These are phyloP conservation scores for Epinotia brunnichana DNA, from an alignment of 2,888 invertebrate species.

Conservation along the genomic window DNA sequence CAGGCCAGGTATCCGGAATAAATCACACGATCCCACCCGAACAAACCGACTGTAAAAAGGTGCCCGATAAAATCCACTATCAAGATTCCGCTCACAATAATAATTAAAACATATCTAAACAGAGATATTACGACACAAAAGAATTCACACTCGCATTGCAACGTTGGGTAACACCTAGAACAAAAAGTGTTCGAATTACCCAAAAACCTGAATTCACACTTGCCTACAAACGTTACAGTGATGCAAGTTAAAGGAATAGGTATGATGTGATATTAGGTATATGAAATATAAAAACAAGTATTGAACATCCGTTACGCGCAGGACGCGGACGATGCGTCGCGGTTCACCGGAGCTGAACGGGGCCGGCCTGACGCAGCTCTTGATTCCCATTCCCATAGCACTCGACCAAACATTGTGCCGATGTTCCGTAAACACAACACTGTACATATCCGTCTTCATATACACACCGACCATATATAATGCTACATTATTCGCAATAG, in stretches of 20 bases:
- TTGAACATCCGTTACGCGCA: constrained; percentile 77
- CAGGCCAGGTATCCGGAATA: constrained; percentile 37
- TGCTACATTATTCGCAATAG: constrained; percentile 59
- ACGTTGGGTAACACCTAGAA: constrained; percentile 44
- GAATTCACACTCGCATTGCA: constrained; percentile 69
- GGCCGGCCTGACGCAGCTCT: constrained; percentile 61
- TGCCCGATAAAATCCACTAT: constrained; percentile 30
- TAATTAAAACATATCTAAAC: constrained; percentile 50
- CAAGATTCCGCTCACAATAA: constrained; percentile 50
- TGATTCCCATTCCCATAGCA: constrained; percentile 55
- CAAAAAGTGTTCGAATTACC: constrained; percentile 58
- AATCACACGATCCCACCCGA: constrained; percentile 34
- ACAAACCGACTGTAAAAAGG: constrained; percentile 31
- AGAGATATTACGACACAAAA: constrained; percentile 52
- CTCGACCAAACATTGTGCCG: constrained; percentile 44
- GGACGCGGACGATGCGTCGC: constrained; percentile 76
- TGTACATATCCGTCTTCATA: constrained; percentile 43
- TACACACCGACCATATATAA: constrained; percentile 46
- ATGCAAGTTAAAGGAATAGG: constrained; percentile 35
- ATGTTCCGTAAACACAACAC: constrained; percentile 41
- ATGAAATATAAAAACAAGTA: constrained; percentile 61
- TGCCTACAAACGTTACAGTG: constrained; percentile 32
- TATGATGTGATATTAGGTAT: constrained; percentile 46
- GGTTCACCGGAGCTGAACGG: constrained; percentile 81
- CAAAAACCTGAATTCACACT: constrained; percentile 55